These are phyloP conservation scores for Urocolius indicus DNA, from an alignment of 2,113 vertebrate genomes.

Conservation along the genomic window DNA sequence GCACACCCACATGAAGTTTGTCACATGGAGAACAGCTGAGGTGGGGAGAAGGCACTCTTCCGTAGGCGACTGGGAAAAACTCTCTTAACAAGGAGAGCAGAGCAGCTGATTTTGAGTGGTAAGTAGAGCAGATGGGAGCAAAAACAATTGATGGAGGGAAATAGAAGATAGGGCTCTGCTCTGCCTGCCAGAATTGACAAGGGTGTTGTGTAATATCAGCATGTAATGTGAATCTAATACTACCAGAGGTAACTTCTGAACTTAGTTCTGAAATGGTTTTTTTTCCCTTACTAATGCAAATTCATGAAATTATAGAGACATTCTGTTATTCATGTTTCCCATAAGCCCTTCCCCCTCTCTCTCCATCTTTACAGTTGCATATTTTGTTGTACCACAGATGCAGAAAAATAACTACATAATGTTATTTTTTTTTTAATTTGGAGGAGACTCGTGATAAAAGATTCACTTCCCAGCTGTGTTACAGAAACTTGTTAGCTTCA, in stretches of 20 bases:
- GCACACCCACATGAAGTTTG: background rate
- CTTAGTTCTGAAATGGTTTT: background rate
- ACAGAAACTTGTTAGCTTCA: background rate
- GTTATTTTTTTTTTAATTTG: background rate
- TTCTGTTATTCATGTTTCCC: background rate
- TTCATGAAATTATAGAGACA: background rate
- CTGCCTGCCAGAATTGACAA: background rate
- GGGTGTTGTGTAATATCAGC: background rate
- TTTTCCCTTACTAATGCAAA: background rate
- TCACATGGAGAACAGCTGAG: background rate
- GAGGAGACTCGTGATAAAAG: background rate
- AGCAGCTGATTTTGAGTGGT: background rate
- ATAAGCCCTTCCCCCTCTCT: background rate
- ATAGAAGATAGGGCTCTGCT: background rate
- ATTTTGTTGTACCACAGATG: background rate
- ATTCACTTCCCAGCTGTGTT: background rate
- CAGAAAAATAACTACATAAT: background rate
- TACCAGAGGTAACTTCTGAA: background rate
- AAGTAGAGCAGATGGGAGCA: background rate
- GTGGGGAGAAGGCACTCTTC: background rate
- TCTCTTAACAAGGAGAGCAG: background rate
- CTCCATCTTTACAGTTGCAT: background rate
- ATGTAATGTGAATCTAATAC: background rate
- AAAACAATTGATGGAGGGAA: background rate
- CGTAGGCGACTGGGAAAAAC: background rate